phyloP scores from a whole-genome alignment of 1,140 invertebrate genomes.

The Cardiocondyla obscurior region DNA sequence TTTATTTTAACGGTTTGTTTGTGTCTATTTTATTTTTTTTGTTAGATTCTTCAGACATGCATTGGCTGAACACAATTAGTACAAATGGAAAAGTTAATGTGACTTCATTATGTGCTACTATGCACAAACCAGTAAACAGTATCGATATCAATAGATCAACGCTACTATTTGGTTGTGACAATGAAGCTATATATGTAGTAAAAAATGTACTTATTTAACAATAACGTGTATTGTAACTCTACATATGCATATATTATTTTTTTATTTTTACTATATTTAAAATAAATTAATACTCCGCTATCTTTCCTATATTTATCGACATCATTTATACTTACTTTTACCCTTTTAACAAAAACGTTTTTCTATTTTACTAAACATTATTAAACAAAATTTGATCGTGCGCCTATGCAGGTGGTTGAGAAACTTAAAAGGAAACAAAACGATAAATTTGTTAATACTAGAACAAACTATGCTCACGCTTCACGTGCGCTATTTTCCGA shows the following conservation, averaged over 20 bases:
- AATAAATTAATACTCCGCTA: constrained; percentile 22
- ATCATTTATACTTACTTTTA: neutral
- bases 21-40: constrained; percentile 34
- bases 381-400: too few species aligned
- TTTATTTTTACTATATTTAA: constrained; percentile 42
- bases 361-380: too few species aligned
- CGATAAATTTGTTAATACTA: too few species aligned
- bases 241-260: constrained; percentile 33
- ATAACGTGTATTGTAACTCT: neutral
- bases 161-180: constrained; percentile 92
- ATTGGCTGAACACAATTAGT: constrained; percentile 87
- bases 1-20: constrained; percentile 24
- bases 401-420: too few species aligned
- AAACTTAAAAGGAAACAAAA: too few species aligned
- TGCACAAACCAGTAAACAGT: constrained; percentile 91
- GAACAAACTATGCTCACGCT: too few species aligned
- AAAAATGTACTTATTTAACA: constrained; percentile 84
- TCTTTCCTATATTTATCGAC: neutral
- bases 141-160: constrained; percentile 89
- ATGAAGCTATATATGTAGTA: constrained; percentile 92
- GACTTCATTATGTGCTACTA: constrained; percentile 87
- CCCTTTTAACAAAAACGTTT: too few species aligned
- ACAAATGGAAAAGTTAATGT: constrained; percentile 89
- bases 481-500: too few species aligned
- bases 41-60: constrained; percentile 83